Evolutionary conservation across 2,113 vertebrate species (phyloP).

Genomic region (Catharus bicknelli): DNA sequence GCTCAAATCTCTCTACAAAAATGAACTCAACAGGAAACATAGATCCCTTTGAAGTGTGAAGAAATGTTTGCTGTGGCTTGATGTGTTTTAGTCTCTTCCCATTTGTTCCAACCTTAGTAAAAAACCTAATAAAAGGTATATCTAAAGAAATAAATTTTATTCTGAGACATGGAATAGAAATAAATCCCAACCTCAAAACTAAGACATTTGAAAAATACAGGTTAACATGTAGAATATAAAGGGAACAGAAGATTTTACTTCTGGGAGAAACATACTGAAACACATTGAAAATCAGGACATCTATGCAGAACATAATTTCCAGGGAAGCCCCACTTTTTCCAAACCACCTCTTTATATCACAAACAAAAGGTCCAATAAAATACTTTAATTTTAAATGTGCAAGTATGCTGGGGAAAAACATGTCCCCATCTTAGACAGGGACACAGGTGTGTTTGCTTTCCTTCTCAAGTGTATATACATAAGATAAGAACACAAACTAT

Average conservation of each 20-base stretch:
- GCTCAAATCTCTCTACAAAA: background rate
- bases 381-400: background rate
- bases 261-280: background rate
- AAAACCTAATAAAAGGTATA: background rate
- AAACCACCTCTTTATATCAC: background rate
- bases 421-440: background rate
- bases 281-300: background rate
- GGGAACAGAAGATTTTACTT: background rate
- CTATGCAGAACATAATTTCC: background rate
- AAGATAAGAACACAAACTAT: background rate
- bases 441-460: background rate
- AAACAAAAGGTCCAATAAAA: background rate
- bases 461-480: background rate
- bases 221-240: background rate
- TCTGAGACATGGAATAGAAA: background rate
- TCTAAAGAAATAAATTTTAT: background rate
- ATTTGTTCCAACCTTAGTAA: background rate
- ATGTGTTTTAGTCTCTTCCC: background rate
- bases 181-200: background rate
- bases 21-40: background rate
- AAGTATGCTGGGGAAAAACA: background rate
- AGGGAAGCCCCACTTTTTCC: background rate
- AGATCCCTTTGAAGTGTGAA: background rate
- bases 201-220: background rate
- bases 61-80: background rate